Percentiles rank a stretch among this genome's conserved stretches.
Evolutionary conservation across 2,113 vertebrate species (phyloP).

Genomic region (Atlantisia rogersi): DNA sequence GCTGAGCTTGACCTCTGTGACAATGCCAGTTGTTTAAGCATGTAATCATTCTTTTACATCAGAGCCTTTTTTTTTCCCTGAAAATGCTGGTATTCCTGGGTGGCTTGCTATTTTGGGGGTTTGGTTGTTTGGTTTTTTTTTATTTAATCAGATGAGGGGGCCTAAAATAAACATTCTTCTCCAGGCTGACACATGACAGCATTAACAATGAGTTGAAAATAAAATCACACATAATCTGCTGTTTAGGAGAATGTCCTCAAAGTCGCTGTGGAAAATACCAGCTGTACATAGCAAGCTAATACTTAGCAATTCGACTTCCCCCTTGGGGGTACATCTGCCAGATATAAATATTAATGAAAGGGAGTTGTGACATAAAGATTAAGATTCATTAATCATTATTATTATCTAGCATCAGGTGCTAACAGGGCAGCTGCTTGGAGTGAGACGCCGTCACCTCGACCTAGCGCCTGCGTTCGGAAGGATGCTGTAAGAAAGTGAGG

Average conservation of each 20-base stretch:
- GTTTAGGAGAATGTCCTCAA: constrained; percentile 12
- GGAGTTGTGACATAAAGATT: constrained; percentile 29
- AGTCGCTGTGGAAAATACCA: constrained; percentile 47
- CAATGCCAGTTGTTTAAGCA: neutral
- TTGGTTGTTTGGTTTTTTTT: neutral
- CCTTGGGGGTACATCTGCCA: constrained; percentile 57
- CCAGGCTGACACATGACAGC: neutral
- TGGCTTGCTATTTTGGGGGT: no score
- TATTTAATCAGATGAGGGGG: neutral
- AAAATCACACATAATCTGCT: neutral
- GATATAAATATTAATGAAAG: constrained; percentile 60
- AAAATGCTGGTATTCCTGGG: neutral
- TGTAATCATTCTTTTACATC: neutral
- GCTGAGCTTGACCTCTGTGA: neutral
- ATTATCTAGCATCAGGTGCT: constrained; percentile 46
- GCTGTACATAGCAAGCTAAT: constrained; percentile 36
- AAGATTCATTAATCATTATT: constrained; percentile 60
- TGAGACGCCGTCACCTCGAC: neutral
- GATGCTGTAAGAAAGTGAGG: neutral
- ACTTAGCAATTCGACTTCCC: neutral
- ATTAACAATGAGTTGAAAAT: constrained; percentile 1
- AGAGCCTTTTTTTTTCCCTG: neutral
- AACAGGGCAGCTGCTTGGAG: neutral
- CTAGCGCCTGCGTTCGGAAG: neutral
- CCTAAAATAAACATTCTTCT: constrained; percentile 21